Evolutionary conservation across 2,888 invertebrate species (phyloP).

Genomic region (Drosophila neotestacea): DNA sequence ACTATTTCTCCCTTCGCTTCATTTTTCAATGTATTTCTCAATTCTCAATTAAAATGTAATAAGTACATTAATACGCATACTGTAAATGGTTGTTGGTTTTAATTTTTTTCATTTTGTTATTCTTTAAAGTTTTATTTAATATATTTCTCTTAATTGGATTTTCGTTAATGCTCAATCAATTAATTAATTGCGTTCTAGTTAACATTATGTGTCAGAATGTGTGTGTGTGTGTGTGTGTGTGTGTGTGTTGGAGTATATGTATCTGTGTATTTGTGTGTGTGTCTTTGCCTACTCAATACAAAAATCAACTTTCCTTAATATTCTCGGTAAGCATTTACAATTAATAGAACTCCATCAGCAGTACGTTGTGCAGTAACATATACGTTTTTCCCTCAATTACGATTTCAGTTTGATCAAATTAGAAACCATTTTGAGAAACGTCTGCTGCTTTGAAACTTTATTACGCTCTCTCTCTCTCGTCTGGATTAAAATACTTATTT

Average conservation of each 20-base stretch:
- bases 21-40: slow-evolving; percentile 36
- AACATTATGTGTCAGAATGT: slow-evolving; percentile 50
- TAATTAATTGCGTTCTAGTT: slow-evolving; percentile 69
- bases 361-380: slow-evolving; percentile 27
- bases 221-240: slow-evolving; percentile 29
- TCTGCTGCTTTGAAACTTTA: slow-evolving; percentile 21
- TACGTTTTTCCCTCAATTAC: slow-evolving; percentile 26
- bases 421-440: slow-evolving; percentile 55
- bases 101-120: slow-evolving; percentile 25
- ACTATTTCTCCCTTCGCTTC: slow-evolving; percentile 25
- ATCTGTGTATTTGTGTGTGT: slow-evolving; percentile 15
- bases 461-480: neutral
- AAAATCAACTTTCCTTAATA: slow-evolving; percentile 59
- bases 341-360: slow-evolving; percentile 45
- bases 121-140: slow-evolving; percentile 24
- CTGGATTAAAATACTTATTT: slow-evolving; percentile 24
- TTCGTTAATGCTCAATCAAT: slow-evolving; percentile 63
- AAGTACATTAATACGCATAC: slow-evolving; percentile 53
- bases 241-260: slow-evolving; percentile 12
- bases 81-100: slow-evolving; percentile 45
- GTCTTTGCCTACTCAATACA: slow-evolving; percentile 55
- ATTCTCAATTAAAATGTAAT: slow-evolving; percentile 74
- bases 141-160: slow-evolving; percentile 40
- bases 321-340: slow-evolving; percentile 57
- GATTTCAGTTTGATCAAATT: slow-evolving; percentile 48